Conservation (phyloP, 2,888 invertebrate genomes). For the Melanophora roralis region DNA sequence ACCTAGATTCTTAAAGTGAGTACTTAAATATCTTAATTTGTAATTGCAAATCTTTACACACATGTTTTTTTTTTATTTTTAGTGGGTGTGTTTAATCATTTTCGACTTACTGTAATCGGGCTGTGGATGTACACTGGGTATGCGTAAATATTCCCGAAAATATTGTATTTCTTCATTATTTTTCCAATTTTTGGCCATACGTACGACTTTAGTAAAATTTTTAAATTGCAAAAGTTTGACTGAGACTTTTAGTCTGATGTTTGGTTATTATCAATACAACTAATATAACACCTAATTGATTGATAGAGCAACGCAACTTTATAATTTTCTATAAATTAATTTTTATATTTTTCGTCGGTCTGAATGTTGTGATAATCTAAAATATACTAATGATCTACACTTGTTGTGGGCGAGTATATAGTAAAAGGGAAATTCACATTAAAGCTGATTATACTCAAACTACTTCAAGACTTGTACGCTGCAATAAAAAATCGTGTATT, state of each 20-base stretch:
- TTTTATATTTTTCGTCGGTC: conserved; percentile 15
- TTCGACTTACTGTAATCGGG: conserved; percentile 86
- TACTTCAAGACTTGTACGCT: background rate
- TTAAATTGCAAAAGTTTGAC: background rate
- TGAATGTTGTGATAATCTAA: conserved; percentile 25
- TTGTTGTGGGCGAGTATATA: background rate
- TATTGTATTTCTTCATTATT: conserved; percentile 82
- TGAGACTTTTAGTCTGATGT: background rate
- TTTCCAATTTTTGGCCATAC: conserved; percentile 73
- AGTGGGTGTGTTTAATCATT: background rate
- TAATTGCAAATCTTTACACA: no score
- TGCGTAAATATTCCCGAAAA: conserved; percentile 90
- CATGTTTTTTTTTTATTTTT: no score
- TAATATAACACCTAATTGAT: no score
- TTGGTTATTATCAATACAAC: no score
- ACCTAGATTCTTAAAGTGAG: no score
- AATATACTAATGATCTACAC: conserved; percentile 31
- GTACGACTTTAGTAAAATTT: background rate
- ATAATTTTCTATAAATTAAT: background rate
- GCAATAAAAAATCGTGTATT: conserved; percentile 5
- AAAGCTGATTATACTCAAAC: conserved; percentile 3
- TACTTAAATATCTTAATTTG: no score
- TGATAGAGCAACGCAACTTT: no score
- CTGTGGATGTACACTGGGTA: conserved; percentile 92
- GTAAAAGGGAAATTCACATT: background rate